phyloP scores from a whole-genome alignment of 2,888 invertebrate genomes.

The Oligia strigilis region DNA sequence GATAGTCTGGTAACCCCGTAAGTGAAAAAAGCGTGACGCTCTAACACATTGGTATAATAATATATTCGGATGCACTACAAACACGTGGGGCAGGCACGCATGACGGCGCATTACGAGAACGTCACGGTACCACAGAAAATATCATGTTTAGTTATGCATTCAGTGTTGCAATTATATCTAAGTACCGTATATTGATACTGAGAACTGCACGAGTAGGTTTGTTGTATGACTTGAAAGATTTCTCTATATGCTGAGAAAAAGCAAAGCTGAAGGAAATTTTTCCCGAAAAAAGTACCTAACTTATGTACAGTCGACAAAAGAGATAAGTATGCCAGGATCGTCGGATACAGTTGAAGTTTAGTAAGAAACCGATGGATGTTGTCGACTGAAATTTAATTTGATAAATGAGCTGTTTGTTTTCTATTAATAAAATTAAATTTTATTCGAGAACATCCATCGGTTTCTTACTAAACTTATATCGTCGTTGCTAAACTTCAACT shows the following conservation, averaged over 20 bases:
- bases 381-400: too few species aligned
- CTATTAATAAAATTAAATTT: too few species aligned
- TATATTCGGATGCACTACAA: conserved; percentile 47
- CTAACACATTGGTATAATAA: conserved; percentile 50
- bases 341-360: too few species aligned
- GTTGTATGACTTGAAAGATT: conserved; percentile 11
- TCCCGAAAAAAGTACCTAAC: too few species aligned
- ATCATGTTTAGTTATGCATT: conserved; percentile 55
- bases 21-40: conserved; percentile 66
- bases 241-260: background rate
- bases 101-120: conserved; percentile 69
- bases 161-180: conserved; percentile 45
- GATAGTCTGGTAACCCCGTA: conserved; percentile 61
- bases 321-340: too few species aligned
- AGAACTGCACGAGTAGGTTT: conserved; percentile 29
- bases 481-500: too few species aligned
- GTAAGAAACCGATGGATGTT: too few species aligned
- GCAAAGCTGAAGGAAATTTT: background rate
- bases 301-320: too few species aligned
- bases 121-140: conserved; percentile 65
- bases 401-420: too few species aligned
- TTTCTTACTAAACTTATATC: too few species aligned
- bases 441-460: too few species aligned
- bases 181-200: conserved; percentile 34
- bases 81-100: conserved; percentile 66